Base-by-base conservation (phyloP, 2,113 vertebrate genomes). In the Setophaga kirtlandii region DNA sequence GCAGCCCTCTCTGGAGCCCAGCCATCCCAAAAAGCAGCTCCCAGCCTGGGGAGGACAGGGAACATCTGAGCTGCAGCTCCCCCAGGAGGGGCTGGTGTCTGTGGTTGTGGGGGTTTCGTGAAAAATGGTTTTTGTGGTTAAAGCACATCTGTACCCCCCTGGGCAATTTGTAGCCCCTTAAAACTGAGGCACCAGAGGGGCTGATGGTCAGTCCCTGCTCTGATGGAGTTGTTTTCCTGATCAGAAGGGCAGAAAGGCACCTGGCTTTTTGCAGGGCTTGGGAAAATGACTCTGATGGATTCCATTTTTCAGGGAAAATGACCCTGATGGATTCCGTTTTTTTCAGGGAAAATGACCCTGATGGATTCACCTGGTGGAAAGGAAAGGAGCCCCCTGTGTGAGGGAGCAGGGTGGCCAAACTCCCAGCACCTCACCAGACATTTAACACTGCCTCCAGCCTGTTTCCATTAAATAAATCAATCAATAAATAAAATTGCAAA, bases 11-110 rank as follows among this genome's bases (percentile, higher is more conserved):
- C 33, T 78, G 80, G 70, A 58, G 52, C 35, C 4, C 79, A 83
- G 37, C 39, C 50, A 42, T 12, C 39, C 41, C 68, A 70, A 62
- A 59, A 63, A 37, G 16, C 47, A 65, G 31, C 37, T 14, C 19
- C 7, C 0, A 0, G 15, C 37, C 33, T 31, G 21, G 39, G 74
- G 4, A 62, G 31, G 31, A 9, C 5, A 46, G 87, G 71, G 58
- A 79, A 55, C 53, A 27, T 53, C 9, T 1, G 47, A n/a, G 42
- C 39, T 88, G 27, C 33, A 28, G 16, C 19, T 11, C 47, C 12
- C 52, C 12, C 14, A 3, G 0, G 27, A 47, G 42, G 25, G 15
- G 49, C 47, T 52, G 50, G 23, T 0, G 0, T 16, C 55, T 9
- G 46, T 17, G 59, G 11, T 27, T 69, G n/a, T 5, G 3, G 12